phyloP scores from a whole-genome alignment of 2,888 invertebrate species.

The Odontocerum albicorne region DNA sequence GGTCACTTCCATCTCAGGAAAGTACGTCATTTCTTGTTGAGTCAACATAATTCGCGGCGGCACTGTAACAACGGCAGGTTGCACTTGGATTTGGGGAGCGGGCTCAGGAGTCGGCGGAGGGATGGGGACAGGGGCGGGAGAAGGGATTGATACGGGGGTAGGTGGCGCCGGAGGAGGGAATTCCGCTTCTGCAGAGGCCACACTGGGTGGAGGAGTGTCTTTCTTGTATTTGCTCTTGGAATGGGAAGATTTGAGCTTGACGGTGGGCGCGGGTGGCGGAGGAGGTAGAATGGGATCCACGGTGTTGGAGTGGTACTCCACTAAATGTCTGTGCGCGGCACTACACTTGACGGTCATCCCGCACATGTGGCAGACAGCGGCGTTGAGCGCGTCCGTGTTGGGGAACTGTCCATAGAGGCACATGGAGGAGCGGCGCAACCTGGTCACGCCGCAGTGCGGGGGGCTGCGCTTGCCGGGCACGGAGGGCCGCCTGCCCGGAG shows the following conservation, averaged over 20 bases:
- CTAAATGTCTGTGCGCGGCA: slow-evolving; percentile 74
- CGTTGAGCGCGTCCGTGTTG: slow-evolving; percentile 73
- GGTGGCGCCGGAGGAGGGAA: slow-evolving; percentile 43
- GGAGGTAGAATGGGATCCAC: slow-evolving; percentile 52
- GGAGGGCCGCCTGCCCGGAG: slow-evolving; percentile 40
- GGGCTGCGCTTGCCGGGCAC: slow-evolving; percentile 43
- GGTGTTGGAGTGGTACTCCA: slow-evolving; percentile 54
- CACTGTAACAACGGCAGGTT: slow-evolving; percentile 26
- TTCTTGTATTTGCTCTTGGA: slow-evolving; percentile 51
- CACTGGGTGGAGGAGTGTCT: slow-evolving; percentile 42
- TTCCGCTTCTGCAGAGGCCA: slow-evolving; percentile 9
- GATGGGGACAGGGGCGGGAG: slow-evolving; percentile 49
- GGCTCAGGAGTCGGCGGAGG: slow-evolving; percentile 48
- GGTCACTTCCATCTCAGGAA: slow-evolving; percentile 18
- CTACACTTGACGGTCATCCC: slow-evolving; percentile 76
- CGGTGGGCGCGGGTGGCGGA: slow-evolving; percentile 48
- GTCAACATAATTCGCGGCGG: slow-evolving; percentile 16
- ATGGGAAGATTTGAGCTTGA: slow-evolving; percentile 44
- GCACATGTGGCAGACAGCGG: slow-evolving; percentile 79
- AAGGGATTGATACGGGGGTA: slow-evolving; percentile 46
- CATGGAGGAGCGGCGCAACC: slow-evolving; percentile 64
- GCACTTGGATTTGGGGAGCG: slow-evolving; percentile 43
- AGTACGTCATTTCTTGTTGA: slow-evolving; percentile 13
- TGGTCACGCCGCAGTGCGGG: slow-evolving; percentile 54
- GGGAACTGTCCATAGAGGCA: slow-evolving; percentile 77